Evolutionary conservation across 2,888 invertebrate genomes (phyloP), one percentile per base, ranked within the genome.

Genomic region (Chrysolina americana): DNA sequence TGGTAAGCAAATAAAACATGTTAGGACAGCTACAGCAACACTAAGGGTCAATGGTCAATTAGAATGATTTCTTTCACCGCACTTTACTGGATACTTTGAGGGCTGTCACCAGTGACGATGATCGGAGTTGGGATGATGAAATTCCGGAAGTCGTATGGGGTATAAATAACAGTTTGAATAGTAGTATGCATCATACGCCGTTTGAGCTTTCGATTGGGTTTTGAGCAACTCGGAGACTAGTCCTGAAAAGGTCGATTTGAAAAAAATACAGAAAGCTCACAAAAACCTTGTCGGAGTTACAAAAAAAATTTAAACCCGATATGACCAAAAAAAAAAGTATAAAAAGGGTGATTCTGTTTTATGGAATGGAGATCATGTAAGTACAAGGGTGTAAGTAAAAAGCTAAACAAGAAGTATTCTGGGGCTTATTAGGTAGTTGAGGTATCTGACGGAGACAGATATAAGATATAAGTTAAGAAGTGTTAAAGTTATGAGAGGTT

Each of bases 61-160:
- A 6, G 83, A 84, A 70, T 68, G 83, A 8, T n/a, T n/a, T n/a
- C n/a, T 80, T 75, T 65, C 83, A 84, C 65, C 78, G 80, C 36
- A 84, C 84, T 0, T 76, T 84, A 19, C 50, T 83, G 15, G 81
- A 84, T n/a, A 8, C 5, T 13, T 13, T 59, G 23, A 21, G 15
- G 5, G 10, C 59, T 11, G 2, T 15, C 13, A 80, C 78, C 0
- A 81, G 72, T 8, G 65, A 70, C 2, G 82, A 84, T 9, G 76
- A 77, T 64, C 74, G 48, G 48, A 15, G 48, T 8, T 85, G 86
- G 85, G 85, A 84, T 36, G 71, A 78, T 11, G 76, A 73, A 47
- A 62, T 84, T 4, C 82, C 79, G 21, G 62, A 72, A 0, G 71
- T 83, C 41, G 78, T 84, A 28, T 83, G 82, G 76, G 85, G 79